Evolutionary conservation across 2,888 invertebrate species (phyloP), one percentile per base, ranked within the genome.

Genomic region (Synanthedon vespiformis): DNA sequence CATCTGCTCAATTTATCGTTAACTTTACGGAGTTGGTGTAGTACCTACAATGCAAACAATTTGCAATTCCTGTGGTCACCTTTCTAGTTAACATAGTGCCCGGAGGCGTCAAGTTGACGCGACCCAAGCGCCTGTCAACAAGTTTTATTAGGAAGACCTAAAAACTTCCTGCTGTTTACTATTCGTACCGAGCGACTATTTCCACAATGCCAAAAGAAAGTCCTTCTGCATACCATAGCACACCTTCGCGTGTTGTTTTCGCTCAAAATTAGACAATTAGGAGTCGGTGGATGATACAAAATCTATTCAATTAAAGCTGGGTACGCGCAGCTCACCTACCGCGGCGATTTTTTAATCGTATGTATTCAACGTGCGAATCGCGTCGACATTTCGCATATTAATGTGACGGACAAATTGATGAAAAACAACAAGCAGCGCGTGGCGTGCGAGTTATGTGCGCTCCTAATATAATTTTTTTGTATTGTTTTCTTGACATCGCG

Each of bases 241-340:
- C 80, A 70, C 75, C 70, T 70, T 67, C 74, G 68, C 74, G 70
- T 75, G 75, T 75, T 78, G 84, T 81, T 85, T 86, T 86, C 84
- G 85, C 80, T 77, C 76, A 77, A 87, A 87, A 86, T 86, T 81
- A 87, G 84, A 83, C 87, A 77, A 86, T 87, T 87, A 87, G 67
- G 80, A 87, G 83, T 82, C 87, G 68, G 57, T 52, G 56, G 74
- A 76, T 77, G 80, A 65, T 65, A 74, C 74, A 70, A 74, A 70
- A 83, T 83, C 86, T 86, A 87, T 87, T 80, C 68, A 83, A 86
- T 87, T 87, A 86, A 84, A 84, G 74, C 86, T 63, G 76, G 66
- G 67, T 80, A 79, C 78, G 81, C 78, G 62, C 65, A 67, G 74
- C 77, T 72, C 78, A 86, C 87, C 87, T 85, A 82, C 87, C 85